Conservation (phyloP, 2,797 vertebrate genomes). For the Megaceryle alcyon region DNA sequence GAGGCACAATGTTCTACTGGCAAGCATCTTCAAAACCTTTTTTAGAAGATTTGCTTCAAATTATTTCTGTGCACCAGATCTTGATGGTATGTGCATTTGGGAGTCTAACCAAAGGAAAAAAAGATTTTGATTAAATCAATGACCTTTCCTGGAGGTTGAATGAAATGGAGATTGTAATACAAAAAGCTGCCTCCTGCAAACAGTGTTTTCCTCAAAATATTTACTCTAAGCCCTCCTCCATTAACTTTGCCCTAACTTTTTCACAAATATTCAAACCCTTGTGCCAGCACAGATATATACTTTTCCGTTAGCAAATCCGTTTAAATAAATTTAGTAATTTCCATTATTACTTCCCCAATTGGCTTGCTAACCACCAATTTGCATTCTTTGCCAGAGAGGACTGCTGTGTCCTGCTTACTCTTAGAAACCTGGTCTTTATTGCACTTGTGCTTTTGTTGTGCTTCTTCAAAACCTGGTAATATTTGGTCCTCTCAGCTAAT, state of each 20-base stretch:
- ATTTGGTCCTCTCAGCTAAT: not conserved
- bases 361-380: not conserved
- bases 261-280: not conserved
- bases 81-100: constrained; percentile 59
- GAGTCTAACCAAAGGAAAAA: constrained; percentile 40
- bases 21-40: constrained; percentile 75
- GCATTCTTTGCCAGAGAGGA: not conserved
- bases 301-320: not conserved
- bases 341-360: not conserved
- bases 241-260: not conserved
- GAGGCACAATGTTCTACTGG: constrained; percentile 78
- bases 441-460: not conserved
- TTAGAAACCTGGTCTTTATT: not conserved
- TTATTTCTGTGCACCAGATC: constrained; percentile 50
- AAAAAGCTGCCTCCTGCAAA: constrained; percentile 6
- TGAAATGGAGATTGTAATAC: constrained; percentile 23
- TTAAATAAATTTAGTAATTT: not conserved
- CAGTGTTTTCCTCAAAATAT: constrained; percentile 22
- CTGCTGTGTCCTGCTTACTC: not conserved
- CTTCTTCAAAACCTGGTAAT: not conserved
- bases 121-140: constrained; percentile 70
- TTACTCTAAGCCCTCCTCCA: not conserved
- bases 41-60: constrained; percentile 74
- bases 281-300: not conserved
- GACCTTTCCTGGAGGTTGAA: constrained; percentile 67